A percentile compares a stretch with the other conserved stretches of the same genome.
phyloP scores from a whole-genome alignment of 2,113 vertebrate genomes.

The Poicephalus gulielmi region DNA sequence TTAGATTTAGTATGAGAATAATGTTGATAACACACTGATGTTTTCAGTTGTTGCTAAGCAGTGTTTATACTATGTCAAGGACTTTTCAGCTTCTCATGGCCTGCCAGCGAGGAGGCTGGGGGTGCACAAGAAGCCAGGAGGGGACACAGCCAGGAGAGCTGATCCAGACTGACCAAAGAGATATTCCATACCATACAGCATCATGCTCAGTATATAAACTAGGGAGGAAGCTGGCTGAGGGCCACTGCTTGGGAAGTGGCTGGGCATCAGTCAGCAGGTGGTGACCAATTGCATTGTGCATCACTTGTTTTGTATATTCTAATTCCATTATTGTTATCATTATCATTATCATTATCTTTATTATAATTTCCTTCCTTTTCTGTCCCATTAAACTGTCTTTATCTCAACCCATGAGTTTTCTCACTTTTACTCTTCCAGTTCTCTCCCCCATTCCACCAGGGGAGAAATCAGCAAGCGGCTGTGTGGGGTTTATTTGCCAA shows the following conservation, averaged over 20 bases:
- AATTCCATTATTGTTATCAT: neutral
- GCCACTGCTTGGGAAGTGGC: neutral
- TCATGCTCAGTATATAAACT: neutral
- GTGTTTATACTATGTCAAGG: neutral
- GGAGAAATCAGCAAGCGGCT: neutral
- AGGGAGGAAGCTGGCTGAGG: neutral
- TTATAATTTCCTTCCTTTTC: neutral
- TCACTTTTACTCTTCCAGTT: neutral
- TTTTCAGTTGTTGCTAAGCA: neutral
- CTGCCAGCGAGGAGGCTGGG: neutral
- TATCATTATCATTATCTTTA: accelerated
- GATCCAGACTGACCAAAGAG: neutral
- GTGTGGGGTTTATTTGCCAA: neutral
- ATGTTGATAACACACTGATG: neutral
- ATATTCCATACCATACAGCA: neutral
- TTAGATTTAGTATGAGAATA: neutral
- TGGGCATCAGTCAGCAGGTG: neutral
- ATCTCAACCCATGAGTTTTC: neutral
- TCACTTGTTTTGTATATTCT: neutral
- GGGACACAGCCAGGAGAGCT: neutral
- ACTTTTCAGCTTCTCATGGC: neutral
- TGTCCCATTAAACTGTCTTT: neutral
- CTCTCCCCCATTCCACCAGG: neutral
- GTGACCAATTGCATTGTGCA: neutral
- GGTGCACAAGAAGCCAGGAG: neutral